Conservation (phyloP, 2,113 vertebrate species). For the Hydrochoerus hydrochaeris region DNA sequence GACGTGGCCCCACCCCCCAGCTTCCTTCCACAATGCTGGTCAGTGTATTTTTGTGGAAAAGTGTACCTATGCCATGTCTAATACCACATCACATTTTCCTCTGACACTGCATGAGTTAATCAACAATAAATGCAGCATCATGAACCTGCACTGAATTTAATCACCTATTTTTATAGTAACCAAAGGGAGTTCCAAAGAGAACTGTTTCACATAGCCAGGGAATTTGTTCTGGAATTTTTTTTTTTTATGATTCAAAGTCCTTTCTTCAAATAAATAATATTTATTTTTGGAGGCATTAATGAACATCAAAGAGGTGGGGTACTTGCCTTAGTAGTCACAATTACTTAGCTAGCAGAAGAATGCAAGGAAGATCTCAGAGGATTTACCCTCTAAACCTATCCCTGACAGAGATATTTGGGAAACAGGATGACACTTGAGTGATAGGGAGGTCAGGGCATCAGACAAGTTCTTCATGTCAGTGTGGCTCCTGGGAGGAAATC, state of each 20-base stretch:
- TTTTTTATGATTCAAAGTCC: not conserved
- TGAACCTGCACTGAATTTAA: constrained; percentile 57
- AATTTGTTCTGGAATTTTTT: not conserved
- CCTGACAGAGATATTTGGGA: constrained; percentile 31
- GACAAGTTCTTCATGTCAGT: not conserved
- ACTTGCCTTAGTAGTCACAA: not conserved
- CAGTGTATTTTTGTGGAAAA: constrained; percentile 57
- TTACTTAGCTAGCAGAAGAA: not conserved
- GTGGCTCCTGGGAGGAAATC: not conserved
- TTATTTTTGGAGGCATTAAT: constrained; percentile 13
- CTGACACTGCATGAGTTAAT: constrained; percentile 40
- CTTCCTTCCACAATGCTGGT: not conserved
- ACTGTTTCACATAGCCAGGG: not conserved
- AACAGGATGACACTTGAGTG: constrained; percentile 22
- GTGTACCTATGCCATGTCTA: constrained; percentile 62
- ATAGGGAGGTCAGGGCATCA: not conserved
- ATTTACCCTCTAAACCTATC: not conserved
- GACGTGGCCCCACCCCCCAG: not conserved
- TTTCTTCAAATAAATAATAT: constrained; percentile 19
- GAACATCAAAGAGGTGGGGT: not conserved
- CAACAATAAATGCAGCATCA: constrained; percentile 53
- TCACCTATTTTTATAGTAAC: constrained; percentile 69
- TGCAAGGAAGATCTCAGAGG: not conserved
- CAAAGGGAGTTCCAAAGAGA: constrained; percentile 27
- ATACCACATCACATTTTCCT: constrained; percentile 58